Conservation (phyloP, 2,113 vertebrate genomes). For the Carassius carassius region DNA sequence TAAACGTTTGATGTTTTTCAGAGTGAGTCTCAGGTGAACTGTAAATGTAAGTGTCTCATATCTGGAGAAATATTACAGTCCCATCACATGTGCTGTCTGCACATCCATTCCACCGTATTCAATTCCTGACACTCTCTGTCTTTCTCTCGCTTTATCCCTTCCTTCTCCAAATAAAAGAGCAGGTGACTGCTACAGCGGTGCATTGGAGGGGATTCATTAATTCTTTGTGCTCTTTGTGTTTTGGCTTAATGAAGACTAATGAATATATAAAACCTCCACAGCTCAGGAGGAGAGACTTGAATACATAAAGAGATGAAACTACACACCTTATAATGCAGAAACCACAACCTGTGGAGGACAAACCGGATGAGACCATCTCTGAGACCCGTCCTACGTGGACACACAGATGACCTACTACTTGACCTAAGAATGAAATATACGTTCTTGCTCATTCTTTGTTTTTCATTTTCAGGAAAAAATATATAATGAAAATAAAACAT, state of each 20-base stretch:
- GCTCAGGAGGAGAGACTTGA: slow-evolving; percentile 7
- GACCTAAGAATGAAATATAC: background rate
- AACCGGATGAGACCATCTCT: background rate
- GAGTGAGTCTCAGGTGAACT: background rate
- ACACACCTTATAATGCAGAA: background rate
- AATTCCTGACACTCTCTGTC: background rate
- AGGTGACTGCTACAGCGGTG: background rate
- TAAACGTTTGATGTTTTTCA: background rate
- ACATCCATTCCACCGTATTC: background rate
- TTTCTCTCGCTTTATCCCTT: background rate
- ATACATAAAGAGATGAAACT: slow-evolving; percentile 25
- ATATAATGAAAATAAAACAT: no score
- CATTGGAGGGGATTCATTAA: slow-evolving; percentile 26
- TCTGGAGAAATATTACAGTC: slow-evolving; percentile 46
- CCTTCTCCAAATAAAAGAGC: background rate
- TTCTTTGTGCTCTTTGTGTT: slow-evolving; percentile 34
- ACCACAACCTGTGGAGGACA: background rate
- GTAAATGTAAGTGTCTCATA: background rate
- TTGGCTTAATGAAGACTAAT: slow-evolving; percentile 52
- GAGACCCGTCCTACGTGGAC: background rate
- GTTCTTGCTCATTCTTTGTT: no score
- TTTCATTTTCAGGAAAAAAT: no score
- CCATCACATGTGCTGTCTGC: background rate
- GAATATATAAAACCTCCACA: slow-evolving; percentile 34
- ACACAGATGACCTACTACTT: background rate